Evolutionary conservation across 2,797 vertebrate species (phyloP).

Genomic region (Mycteria americana): DNA sequence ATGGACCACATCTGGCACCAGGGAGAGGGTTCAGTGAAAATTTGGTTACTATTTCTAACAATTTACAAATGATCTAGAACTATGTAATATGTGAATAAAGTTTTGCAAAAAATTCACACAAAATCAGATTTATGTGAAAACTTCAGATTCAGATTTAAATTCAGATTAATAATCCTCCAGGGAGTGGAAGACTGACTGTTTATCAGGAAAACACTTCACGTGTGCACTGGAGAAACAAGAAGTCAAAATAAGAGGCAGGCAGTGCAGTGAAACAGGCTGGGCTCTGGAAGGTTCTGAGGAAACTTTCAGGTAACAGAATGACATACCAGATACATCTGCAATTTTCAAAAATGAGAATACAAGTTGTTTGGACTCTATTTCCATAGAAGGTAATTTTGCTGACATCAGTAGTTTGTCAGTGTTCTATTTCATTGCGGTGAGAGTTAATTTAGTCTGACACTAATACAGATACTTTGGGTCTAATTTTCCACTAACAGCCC

Average conservation of each 20-base stretch:
- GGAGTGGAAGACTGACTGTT: background rate
- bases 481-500: background rate
- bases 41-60: background rate
- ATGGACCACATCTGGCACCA: background rate
- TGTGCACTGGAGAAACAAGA: slow-evolving; percentile 13
- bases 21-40: background rate
- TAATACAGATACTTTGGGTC: background rate
- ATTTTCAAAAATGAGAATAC: background rate
- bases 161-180: background rate
- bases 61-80: background rate
- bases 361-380: background rate
- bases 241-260: background rate
- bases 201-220: slow-evolving; percentile 2
- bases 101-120: background rate
- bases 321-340: background rate
- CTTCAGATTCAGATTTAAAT: background rate
- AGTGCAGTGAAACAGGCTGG: background rate
- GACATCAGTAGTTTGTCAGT: background rate
- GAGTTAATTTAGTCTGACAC: background rate
- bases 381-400: background rate
- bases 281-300: background rate
- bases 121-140: background rate
- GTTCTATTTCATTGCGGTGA: background rate
- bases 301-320: background rate
- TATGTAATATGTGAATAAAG: background rate